Percentiles rank a stretch among this genome's conserved stretches.
Evolutionary conservation across 1,140 invertebrate genomes (phyloP).

Genomic region (Conopomorpha cramerella): DNA sequence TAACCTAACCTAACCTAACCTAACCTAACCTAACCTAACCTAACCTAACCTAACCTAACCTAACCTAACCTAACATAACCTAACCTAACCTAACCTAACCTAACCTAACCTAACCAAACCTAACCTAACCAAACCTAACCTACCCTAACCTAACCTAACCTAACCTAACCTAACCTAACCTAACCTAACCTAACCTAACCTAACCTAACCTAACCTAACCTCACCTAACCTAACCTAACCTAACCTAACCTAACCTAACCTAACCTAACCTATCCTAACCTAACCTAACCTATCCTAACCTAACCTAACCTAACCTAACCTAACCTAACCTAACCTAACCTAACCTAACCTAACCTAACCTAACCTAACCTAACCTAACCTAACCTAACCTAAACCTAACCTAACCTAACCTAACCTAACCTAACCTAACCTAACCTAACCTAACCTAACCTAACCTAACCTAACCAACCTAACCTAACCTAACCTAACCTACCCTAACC

Average conservation of each 20-base stretch:
- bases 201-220: too few relatives aligned
- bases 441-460: constrained; percentile 11
- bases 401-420: constrained; percentile 10
- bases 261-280: constrained; percentile 11
- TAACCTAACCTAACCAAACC: too few relatives aligned
- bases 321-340: constrained; percentile 14
- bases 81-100: too few relatives aligned
- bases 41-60: constrained; percentile 1
- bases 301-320: constrained; percentile 12
- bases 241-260: constrained; percentile 8
- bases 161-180: not conserved
- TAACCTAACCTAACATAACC: too few relatives aligned
- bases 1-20: too few relatives aligned
- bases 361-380: constrained; percentile 12
- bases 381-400: too few relatives aligned
- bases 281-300: constrained; percentile 14
- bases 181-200: not conserved
- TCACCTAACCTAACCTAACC: too few relatives aligned
- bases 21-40: not conserved
- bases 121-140: too few relatives aligned
- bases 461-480: too few relatives aligned
- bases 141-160: too few relatives aligned
- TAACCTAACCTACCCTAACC: too few relatives aligned
- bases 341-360: too few relatives aligned
- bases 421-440: constrained; percentile 12